Evolutionary conservation across 1,140 invertebrate genomes (phyloP).

Genomic region (Zaprionus capensis): DNA sequence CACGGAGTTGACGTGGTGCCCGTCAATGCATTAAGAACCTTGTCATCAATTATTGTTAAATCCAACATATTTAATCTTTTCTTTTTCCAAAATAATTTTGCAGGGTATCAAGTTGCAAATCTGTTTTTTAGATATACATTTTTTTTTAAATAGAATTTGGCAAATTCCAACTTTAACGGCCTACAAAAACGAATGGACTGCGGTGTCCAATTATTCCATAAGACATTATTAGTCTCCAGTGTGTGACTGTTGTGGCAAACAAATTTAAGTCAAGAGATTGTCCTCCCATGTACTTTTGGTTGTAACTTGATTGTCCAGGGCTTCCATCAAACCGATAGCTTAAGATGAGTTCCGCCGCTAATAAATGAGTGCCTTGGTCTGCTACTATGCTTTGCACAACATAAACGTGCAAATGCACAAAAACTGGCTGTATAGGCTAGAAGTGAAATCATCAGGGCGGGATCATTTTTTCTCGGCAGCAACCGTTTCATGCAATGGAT

Average conservation of each 20-base stretch:
- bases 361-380: neutral
- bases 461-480: too few species aligned
- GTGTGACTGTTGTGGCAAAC: neutral
- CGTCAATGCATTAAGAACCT: neutral
- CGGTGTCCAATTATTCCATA: slow-evolving; percentile 7
- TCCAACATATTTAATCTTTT: neutral
- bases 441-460: too few species aligned
- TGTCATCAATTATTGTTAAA: slow-evolving; percentile 15
- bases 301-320: neutral
- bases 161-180: slow-evolving; percentile 10
- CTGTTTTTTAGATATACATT: neutral
- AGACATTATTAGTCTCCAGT: neutral
- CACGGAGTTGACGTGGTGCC: neutral
- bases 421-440: too few species aligned
- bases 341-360: neutral
- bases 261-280: neutral
- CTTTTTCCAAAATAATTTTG: neutral
- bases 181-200: neutral
- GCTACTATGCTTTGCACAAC: too few species aligned
- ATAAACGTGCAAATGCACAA: too few species aligned
- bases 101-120: too few species aligned
- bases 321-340: neutral
- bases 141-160: slow-evolving; percentile 2
- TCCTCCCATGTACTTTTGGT: neutral
- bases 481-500: too few species aligned